Evolutionary conservation across 2,113 vertebrate genomes (phyloP), one percentile per base, ranked within the genome.

Genomic region (Heterotis niloticus): DNA sequence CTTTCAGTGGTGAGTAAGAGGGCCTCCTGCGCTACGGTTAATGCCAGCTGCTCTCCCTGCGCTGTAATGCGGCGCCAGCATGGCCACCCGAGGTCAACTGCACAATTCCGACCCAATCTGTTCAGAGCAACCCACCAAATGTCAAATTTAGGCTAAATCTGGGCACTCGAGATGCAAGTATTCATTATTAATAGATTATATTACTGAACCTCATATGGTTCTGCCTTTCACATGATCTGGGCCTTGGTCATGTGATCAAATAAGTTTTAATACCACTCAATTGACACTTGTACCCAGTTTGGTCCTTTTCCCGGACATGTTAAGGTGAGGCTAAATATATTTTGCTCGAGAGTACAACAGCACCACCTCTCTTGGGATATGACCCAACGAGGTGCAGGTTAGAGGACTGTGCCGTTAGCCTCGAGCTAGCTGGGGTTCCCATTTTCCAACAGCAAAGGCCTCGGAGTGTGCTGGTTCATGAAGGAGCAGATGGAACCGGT

Each of bases 361-460:
- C 34, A 44, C 34, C 34, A 44, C 34, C 34, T 7, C 34, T 7
- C 34, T 44, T n/a, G n/a, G n/a, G n/a, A n/a, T n/a, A n/a, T n/a
- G n/a, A n/a, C n/a, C n/a, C n/a, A n/a, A n/a, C n/a, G n/a, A n/a
- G n/a, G n/a, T n/a, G n/a, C n/a, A n/a, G n/a, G n/a, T n/a, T n/a
- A n/a, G n/a, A n/a, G n/a, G n/a, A n/a, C n/a, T n/a, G n/a, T n/a
- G n/a, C n/a, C n/a, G n/a, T 44, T 44, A 7, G 7, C 34, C 34
- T 44, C 34, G 3, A 44, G 34, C 34, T 44, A 44, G 34, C 34
- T 44, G 34, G 2, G 34, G 34, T 44, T 7, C 34, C 34, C 34
- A 44, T 44, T 91, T 89, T 89, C 85, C 90, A 92, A 93, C 93
- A 95, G 94, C 92, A 91, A 89, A 92, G 92, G 92, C 92, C 89